A percentile compares a stretch with the other conserved stretches of the same genome.
Evolutionary conservation across 2,113 vertebrate species (phyloP).

Genomic region (Phasianus colchicus): DNA sequence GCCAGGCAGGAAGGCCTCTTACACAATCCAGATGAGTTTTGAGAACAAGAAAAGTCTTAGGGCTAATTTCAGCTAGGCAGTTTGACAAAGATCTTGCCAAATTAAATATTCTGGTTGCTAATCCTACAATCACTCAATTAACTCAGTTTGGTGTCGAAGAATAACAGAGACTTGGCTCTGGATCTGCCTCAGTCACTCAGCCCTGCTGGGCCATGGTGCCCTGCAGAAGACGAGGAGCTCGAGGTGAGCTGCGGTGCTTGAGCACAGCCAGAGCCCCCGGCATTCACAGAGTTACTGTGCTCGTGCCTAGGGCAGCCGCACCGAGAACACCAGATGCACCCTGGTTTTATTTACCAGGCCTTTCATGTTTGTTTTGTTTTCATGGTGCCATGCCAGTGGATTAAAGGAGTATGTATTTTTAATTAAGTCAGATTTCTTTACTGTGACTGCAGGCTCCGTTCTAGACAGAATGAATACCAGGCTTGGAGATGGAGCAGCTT

Average conservation of each 20-base stretch:
- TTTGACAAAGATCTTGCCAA: neutral
- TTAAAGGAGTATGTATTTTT: neutral
- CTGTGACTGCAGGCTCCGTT: neutral
- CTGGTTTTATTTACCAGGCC: neutral
- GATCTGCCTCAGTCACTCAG: neutral
- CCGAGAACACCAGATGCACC: neutral
- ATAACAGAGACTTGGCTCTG: neutral
- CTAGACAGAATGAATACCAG: neutral
- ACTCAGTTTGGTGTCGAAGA: neutral
- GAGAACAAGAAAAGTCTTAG: neutral
- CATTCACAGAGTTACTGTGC: neutral
- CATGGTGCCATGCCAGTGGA: neutral
- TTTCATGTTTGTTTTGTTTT: constrained; percentile 11
- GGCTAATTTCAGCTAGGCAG: neutral
- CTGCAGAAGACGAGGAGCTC: neutral
- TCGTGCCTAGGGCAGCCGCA: rapidly evolving
- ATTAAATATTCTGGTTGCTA: neutral
- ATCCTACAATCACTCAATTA: neutral
- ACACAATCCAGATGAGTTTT: neutral
- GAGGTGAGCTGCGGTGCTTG: neutral
- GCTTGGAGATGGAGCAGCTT: neutral
- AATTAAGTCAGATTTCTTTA: neutral
- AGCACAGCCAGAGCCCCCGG: neutral
- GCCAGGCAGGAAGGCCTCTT: neutral
- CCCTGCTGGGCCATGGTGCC: neutral